A percentile compares a stretch with the other conserved stretches of the same genome.
Evolutionary conservation across 2,797 vertebrate species (phyloP).

Genomic region (Bovichtus diacanthus): DNA sequence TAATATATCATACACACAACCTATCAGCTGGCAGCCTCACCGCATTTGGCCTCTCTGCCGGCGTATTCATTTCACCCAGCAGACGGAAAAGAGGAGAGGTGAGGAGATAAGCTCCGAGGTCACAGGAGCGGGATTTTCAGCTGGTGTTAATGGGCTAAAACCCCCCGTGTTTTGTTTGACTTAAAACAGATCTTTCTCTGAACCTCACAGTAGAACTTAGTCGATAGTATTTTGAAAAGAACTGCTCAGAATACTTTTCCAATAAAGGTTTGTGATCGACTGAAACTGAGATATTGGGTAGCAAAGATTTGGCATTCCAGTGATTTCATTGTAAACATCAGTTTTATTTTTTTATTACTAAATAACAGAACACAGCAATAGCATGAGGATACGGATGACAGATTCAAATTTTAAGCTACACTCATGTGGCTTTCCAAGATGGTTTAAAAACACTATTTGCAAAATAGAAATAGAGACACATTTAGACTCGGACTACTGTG

Average conservation of each 20-base stretch:
- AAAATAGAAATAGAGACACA: not conserved
- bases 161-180: constrained; percentile 34
- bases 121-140: constrained; percentile 37
- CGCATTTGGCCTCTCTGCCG: constrained; percentile 40
- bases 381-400: not conserved
- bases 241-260: not conserved
- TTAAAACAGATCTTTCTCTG: constrained; percentile 22
- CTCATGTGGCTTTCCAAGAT: not conserved
- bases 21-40: constrained; percentile 46
- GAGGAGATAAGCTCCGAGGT: constrained; percentile 35
- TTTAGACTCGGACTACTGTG: too few species aligned
- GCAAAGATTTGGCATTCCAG: not conserved
- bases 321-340: not conserved
- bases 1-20: constrained; percentile 65
- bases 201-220: constrained; percentile 1
- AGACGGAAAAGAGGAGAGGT: constrained; percentile 29
- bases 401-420: not conserved
- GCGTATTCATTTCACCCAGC: constrained; percentile 39
- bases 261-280: not conserved
- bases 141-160: constrained; percentile 30
- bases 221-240: constrained; percentile 5
- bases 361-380: not conserved
- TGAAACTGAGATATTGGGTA: not conserved
- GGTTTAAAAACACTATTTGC: constrained; percentile 2
- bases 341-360: not conserved